Percentiles rank a stretch among this genome's conserved stretches.
Evolutionary conservation across 2,888 invertebrate species (phyloP).

Genomic region (Melinaea marsaeus): DNA sequence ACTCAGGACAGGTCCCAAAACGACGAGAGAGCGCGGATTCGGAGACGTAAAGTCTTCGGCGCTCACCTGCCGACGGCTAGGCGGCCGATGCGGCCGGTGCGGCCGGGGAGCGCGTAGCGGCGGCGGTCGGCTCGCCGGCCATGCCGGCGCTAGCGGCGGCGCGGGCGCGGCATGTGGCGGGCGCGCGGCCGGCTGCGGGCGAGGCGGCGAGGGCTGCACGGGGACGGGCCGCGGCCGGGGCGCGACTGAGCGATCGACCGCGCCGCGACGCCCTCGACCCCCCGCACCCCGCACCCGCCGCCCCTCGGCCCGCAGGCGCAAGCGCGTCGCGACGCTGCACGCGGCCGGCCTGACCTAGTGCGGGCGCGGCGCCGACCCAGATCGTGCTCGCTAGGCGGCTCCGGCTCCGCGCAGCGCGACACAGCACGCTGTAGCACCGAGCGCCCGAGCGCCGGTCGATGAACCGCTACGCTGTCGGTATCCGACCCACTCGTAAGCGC

Average conservation of each 20-base stretch:
- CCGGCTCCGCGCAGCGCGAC: slow-evolving; percentile 27
- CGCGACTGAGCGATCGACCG: slow-evolving; percentile 55
- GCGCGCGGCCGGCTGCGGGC: slow-evolving; percentile 53
- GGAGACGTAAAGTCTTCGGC: slow-evolving; percentile 9
- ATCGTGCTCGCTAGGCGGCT: slow-evolving; percentile 25
- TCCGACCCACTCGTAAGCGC: slow-evolving; percentile 26
- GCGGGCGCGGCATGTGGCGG: slow-evolving; percentile 52
- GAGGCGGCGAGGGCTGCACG: slow-evolving; percentile 50
- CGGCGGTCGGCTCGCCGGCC: slow-evolving; percentile 44
- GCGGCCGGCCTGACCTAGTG: slow-evolving; percentile 26
- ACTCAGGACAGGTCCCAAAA: slow-evolving; percentile 2
- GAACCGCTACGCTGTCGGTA: slow-evolving; percentile 27
- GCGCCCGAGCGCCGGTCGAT: slow-evolving; percentile 30
- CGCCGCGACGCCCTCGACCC: slow-evolving; percentile 32
- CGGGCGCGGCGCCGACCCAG: slow-evolving; percentile 27
- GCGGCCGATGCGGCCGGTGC: slow-evolving; percentile 37
- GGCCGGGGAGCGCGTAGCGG: slow-evolving; percentile 53
- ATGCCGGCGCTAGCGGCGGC: slow-evolving; percentile 59
- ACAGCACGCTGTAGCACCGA: slow-evolving; percentile 24
- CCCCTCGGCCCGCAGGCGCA: slow-evolving; percentile 35
- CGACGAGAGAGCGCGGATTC: slow-evolving; percentile 16
- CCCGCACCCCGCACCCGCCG: slow-evolving; percentile 31
- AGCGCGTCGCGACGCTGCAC: slow-evolving; percentile 21
- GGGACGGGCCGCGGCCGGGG: slow-evolving; percentile 54
- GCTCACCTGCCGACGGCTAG: slow-evolving; percentile 42